Conservation (phyloP, 92 coral and sea anemone genomes). For the Diadumene lineata region DNA sequence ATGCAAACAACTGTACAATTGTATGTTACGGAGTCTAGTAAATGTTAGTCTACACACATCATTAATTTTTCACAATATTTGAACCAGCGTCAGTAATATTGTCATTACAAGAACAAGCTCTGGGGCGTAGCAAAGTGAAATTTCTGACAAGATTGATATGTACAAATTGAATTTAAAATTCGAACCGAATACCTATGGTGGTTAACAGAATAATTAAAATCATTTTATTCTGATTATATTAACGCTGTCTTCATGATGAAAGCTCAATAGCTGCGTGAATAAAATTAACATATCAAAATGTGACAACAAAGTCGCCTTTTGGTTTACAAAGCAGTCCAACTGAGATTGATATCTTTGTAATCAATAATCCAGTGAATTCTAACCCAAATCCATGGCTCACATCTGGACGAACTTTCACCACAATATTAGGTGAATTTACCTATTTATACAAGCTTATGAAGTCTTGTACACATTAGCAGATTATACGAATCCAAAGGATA, state of each 20-base stretch:
- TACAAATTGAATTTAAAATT: not conserved
- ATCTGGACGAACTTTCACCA: not conserved
- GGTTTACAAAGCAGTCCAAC: too few species aligned
- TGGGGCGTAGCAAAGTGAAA: conserved; percentile 7
- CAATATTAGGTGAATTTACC: not conserved
- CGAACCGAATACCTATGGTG: not conserved
- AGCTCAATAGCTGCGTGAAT: not conserved
- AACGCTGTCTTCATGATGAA: not conserved
- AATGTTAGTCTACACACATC: not conserved
- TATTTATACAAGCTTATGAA: not conserved
- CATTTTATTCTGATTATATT: not conserved
- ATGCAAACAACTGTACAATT: too few species aligned
- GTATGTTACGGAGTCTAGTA: too few species aligned
- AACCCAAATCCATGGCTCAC: not conserved
- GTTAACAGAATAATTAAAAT: not conserved
- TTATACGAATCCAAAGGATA: not conserved
- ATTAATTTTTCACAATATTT: not conserved
- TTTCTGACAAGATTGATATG: not conserved
- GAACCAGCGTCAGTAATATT: not conserved
- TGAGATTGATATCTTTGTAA: too few species aligned
- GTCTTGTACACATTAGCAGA: not conserved
- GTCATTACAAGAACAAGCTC: not conserved
- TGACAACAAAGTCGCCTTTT: not conserved
- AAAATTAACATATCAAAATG: not conserved
- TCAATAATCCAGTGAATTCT: too few species aligned